Percentiles rank a stretch among this genome's conserved stretches.
phyloP scores from a whole-genome alignment of 2,888 invertebrate genomes.

The Hyles lineata region DNA sequence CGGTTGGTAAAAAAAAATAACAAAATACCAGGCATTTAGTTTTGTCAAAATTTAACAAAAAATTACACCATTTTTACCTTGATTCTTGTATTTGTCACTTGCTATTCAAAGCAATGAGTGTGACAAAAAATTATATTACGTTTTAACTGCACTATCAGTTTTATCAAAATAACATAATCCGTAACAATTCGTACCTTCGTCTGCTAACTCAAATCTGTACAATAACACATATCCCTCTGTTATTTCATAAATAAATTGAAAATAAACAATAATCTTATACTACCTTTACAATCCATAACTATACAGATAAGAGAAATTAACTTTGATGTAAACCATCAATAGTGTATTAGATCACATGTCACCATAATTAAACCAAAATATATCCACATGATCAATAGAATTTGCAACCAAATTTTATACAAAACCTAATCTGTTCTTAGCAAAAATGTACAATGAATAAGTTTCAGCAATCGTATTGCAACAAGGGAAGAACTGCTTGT shows the following conservation, averaged over 20 bases:
- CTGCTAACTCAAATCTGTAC: conserved; percentile 2
- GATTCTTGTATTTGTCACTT: neutral
- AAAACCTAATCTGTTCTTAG: neutral
- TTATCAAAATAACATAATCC: conserved; percentile 11
- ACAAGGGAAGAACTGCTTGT: neutral
- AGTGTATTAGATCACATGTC: neutral
- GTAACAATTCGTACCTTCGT: neutral
- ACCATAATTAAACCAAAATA: neutral
- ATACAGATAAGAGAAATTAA: neutral
- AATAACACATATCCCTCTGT: neutral
- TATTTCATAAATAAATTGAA: conserved; percentile 2
- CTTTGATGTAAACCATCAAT: neutral
- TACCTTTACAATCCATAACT: conserved; percentile 3
- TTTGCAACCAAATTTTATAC: neutral
- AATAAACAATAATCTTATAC: neutral
- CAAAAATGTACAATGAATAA: neutral
- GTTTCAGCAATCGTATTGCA: neutral
- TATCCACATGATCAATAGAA: neutral
- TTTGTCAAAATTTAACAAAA: neutral
- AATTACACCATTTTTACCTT: neutral
- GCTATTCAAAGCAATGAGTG: neutral
- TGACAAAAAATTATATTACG: neutral
- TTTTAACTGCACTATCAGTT: conserved; percentile 11
- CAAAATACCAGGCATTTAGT: neutral
- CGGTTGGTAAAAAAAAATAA: neutral